These are phyloP conservation scores for Macaria liturata DNA, from an alignment of 2,888 invertebrate species.

Conservation along the genomic window DNA sequence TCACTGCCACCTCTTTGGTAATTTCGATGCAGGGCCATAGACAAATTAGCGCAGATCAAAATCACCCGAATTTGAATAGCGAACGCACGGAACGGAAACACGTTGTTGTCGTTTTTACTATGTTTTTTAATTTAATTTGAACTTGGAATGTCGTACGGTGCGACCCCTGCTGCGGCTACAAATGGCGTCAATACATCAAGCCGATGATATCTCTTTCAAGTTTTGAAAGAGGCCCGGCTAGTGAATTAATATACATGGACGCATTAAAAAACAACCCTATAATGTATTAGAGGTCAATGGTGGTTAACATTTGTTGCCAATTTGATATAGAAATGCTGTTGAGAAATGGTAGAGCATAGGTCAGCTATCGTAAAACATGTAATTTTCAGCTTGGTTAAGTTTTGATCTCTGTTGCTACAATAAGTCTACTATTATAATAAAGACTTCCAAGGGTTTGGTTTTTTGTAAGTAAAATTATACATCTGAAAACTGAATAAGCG, in stretches of 20 bases:
- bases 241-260: constrained; percentile 69
- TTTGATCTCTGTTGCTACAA: no score
- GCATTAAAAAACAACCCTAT: constrained; percentile 56
- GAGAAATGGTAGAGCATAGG: constrained; percentile 9
- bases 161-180: constrained; percentile 72
- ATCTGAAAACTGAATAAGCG: no score
- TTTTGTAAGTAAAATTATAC: no score
- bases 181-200: constrained; percentile 80
- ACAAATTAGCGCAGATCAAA: constrained; percentile 79
- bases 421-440: no score
- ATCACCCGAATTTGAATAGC: constrained; percentile 71
- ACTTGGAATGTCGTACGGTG: constrained; percentile 74
- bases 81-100: constrained; percentile 68
- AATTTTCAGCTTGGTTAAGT: no score
- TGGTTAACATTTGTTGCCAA: constrained; percentile 36
- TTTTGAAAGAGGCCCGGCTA: constrained; percentile 69
- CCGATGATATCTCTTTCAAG: constrained; percentile 82
- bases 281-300: constrained; percentile 55
- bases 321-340: constrained; percentile 11
- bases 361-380: background rate
- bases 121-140: constrained; percentile 80
- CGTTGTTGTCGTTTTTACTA: constrained; percentile 72
- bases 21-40: constrained; percentile 57
- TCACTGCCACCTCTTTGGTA: constrained; percentile 15
- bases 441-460: no score